Conservation (phyloP, 2,113 vertebrate species). For the Hypocryptadius cinnamomeus region DNA sequence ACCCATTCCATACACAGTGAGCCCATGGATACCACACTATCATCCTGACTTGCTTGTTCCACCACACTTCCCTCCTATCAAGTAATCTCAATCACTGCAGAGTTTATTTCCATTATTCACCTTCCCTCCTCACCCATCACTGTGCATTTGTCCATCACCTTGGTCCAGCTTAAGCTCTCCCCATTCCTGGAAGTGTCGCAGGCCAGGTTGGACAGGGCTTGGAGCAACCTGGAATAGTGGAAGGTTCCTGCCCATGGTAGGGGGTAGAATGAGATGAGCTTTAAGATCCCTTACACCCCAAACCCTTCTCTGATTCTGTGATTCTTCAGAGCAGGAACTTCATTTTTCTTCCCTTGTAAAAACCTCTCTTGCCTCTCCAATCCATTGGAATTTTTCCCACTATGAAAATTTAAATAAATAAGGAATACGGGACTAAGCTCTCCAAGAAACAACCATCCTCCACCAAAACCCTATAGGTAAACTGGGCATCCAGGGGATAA, state of each 20-base stretch:
- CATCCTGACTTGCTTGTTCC: not conserved
- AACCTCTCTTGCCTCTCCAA: not conserved
- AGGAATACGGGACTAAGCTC: not conserved
- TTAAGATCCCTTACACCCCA: not conserved
- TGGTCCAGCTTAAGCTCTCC: not conserved
- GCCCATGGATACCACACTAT: not conserved
- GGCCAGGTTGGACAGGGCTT: fast-evolving
- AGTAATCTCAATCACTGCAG: not conserved
- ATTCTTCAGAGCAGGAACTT: not conserved
- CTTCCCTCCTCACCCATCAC: not conserved
- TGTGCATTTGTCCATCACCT: not conserved
- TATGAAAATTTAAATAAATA: not conserved
- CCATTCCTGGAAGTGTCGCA: not conserved
- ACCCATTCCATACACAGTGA: not conserved
- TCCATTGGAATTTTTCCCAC: not conserved
- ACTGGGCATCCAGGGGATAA: not conserved
- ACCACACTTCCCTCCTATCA: not conserved
- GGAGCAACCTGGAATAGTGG: not conserved
- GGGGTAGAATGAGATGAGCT: not conserved
- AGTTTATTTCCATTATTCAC: not conserved
- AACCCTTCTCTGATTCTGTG: not conserved
- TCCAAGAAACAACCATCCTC: not conserved
- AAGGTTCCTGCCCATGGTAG: not conserved
- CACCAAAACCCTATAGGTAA: not conserved
- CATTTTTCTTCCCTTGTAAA: not conserved